phyloP scores from a whole-genome alignment of 2,888 invertebrate species.

The Aleiodes leptofemur region DNA sequence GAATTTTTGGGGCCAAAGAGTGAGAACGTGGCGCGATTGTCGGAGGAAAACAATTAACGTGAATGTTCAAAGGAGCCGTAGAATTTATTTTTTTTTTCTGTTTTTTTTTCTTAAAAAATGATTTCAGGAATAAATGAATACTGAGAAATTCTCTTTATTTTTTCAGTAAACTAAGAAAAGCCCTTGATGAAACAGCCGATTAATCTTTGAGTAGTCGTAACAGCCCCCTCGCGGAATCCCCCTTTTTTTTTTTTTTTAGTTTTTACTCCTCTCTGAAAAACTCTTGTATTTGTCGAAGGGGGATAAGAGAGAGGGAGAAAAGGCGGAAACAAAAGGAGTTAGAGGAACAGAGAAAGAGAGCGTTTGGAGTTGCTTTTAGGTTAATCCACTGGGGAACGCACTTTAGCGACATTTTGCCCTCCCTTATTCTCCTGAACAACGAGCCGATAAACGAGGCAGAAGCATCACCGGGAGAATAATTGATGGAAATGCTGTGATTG shows the following conservation, averaged over 20 bases:
- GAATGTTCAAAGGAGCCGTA: not conserved
- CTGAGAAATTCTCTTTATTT: constrained; percentile 20
- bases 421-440: not conserved
- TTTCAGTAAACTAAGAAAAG: constrained; percentile 7
- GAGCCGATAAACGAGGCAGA: constrained; percentile 33
- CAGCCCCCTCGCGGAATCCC: constrained; percentile 58
- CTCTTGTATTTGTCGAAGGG: constrained; percentile 36
- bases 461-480: constrained; percentile 36
- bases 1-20: not conserved
- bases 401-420: constrained; percentile 34
- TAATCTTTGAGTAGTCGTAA: constrained; percentile 62
- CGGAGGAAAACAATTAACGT: not conserved
- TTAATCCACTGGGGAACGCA: constrained; percentile 37
- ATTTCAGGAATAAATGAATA: not conserved
- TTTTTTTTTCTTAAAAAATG: not conserved
- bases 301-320: not conserved
- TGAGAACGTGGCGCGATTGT: too few relatives aligned
- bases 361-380: constrained; percentile 39
- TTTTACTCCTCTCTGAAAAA: constrained; percentile 1
- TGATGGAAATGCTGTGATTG: constrained; percentile 39
- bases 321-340: constrained; percentile 20
- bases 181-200: constrained; percentile 40
- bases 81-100: not conserved
- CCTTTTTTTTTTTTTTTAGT: constrained; percentile 26
- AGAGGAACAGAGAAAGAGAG: constrained; percentile 16